Percentiles rank a stretch among this genome's conserved stretches.
Evolutionary conservation across 2,797 vertebrate genomes (phyloP).

Genomic region (Catostomus latipinnis): DNA sequence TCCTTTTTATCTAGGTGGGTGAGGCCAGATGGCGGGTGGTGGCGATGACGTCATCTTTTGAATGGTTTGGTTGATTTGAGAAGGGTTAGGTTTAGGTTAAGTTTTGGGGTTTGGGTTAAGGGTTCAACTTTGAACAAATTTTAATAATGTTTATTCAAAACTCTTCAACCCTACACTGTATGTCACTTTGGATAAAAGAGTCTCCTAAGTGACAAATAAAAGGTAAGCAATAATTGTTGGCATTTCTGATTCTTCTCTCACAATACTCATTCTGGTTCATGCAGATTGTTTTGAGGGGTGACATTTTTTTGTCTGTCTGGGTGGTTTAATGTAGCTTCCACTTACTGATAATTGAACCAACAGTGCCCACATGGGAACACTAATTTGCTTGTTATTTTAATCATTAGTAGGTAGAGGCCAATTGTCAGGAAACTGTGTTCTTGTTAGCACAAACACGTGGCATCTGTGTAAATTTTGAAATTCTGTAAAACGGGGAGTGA

Average conservation of each 20-base stretch:
- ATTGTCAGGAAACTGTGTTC: conserved; percentile 3
- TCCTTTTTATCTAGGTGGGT: no score
- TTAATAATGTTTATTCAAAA: no score
- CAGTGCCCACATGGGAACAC: conserved; percentile 16
- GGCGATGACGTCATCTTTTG: no score
- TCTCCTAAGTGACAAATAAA: not conserved
- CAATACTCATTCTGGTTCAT: not conserved
- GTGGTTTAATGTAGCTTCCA: conserved; percentile 4
- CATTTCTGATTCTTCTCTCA: not conserved
- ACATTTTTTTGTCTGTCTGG: not conserved
- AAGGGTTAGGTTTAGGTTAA: no score
- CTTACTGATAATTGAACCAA: conserved; percentile 20
- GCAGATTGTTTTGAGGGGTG: not conserved
- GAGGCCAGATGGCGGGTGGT: no score
- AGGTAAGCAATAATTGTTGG: not conserved
- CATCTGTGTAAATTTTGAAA: no score
- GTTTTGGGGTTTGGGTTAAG: no score
- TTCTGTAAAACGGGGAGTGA: no score
- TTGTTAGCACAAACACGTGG: not conserved
- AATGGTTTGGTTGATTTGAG: no score
- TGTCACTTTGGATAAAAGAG: conserved; percentile 33
- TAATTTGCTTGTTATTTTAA: conserved; percentile 42
- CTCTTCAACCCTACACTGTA: not conserved
- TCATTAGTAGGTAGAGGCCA: not conserved
- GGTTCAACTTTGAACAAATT: no score